These are phyloP conservation scores for Conus betulinus DNA, from an alignment of 1,140 invertebrate genomes.

Conservation along the genomic window DNA sequence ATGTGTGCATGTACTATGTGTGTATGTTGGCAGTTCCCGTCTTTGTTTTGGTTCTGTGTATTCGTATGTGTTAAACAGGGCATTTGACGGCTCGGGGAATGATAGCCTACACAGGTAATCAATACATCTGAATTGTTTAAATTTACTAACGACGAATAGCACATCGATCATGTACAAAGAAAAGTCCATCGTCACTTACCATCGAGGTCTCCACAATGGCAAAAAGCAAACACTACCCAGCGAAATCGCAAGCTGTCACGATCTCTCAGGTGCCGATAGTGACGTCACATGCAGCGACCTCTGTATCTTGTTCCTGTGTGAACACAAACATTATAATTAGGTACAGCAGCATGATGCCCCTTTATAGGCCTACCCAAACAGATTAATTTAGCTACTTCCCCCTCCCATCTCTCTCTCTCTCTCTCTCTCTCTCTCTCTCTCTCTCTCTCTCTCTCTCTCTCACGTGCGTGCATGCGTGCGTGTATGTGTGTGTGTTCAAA, in stretches of 20 bases:
- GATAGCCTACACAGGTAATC: not conserved
- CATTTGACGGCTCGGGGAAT: not conserved
- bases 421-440: slow-evolving; percentile 9
- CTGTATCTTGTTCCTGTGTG: slow-evolving; percentile 18
- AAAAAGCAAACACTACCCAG: not conserved
- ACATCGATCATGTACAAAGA: not conserved
- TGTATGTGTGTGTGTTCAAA: too few species aligned
- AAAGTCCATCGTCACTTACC: not conserved
- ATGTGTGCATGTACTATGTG: too few species aligned
- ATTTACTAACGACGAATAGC: not conserved
- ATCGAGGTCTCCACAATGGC: not conserved
- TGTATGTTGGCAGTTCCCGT: not conserved
- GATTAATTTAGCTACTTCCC: not conserved
- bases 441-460: too few species aligned
- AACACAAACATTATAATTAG: not conserved
- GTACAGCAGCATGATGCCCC: not conserved
- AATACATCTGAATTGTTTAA: not conserved
- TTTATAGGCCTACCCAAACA: not conserved
- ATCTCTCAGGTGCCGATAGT: slow-evolving; percentile 31
- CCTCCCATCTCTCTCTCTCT: slow-evolving; percentile 1
- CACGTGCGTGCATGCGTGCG: too few species aligned
- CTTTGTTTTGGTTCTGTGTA: not conserved
- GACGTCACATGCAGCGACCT: slow-evolving; percentile 28
- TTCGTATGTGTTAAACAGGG: too few species aligned
- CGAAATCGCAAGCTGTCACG: not conserved